Evolutionary conservation across 2,797 vertebrate species (phyloP).

Genomic region (Helarctos malayanus): DNA sequence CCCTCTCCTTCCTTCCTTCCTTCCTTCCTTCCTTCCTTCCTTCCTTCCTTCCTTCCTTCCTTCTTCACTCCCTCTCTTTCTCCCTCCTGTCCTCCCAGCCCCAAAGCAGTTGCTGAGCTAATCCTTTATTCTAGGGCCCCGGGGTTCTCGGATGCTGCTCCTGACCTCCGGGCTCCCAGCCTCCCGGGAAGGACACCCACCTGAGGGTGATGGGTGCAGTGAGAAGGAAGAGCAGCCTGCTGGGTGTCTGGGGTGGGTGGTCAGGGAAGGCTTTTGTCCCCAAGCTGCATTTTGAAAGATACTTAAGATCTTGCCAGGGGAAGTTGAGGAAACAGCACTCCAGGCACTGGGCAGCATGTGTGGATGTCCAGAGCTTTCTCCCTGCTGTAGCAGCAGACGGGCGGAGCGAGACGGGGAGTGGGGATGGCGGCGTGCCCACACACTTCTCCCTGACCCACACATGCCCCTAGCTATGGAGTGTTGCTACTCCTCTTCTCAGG

Average conservation of each 20-base stretch:
- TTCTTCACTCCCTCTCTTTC: not conserved
- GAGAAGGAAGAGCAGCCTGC: not conserved
- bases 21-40: not conserved
- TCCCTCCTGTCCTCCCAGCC: not conserved
- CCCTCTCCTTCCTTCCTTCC: not conserved
- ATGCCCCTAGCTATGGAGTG: not conserved
- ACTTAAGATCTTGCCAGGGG: not conserved
- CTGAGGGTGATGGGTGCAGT: fast-evolving
- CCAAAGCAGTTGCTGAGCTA: not conserved
- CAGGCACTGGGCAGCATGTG: not conserved
- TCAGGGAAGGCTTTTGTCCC: not conserved
- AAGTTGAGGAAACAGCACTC: not conserved
- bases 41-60: not conserved
- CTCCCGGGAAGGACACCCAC: fast-evolving
- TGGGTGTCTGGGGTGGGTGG: not conserved
- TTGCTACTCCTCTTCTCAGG: not conserved
- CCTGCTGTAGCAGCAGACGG: not conserved
- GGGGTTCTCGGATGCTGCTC: not conserved
- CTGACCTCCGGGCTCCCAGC: not conserved
- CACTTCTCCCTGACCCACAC: fast-evolving
- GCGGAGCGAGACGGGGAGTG: fast-evolving
- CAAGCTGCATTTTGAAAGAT: not conserved
- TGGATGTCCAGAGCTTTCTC: not conserved
- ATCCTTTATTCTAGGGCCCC: not conserved
- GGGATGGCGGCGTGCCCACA: fast-evolving